Evolutionary conservation across 23 tunicate genomes (phyloP), one percentile per base, ranked within the genome.

Genomic region (Trididemnum clinides): DNA sequence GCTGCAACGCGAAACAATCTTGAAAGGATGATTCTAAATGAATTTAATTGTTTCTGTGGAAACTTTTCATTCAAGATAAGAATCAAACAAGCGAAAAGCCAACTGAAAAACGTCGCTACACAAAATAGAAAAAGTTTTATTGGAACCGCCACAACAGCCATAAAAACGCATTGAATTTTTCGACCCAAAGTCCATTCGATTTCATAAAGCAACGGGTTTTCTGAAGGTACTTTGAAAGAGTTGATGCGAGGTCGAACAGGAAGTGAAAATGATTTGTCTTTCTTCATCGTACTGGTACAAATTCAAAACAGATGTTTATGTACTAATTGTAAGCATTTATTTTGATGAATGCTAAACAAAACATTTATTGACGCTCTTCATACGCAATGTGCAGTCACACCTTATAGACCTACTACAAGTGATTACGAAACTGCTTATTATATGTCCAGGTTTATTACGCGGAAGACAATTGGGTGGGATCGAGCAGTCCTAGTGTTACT

Each of bases 201-300:
- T 15, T 75, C 71, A 36, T 91, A 72, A 20, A 86, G 71, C 44
- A 91, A 91, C 44, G 96, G 96, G 81, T 91, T 91, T 28, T 84
- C 88, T 25, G 33, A 3, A 0, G 94, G 94, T 50, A 0, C 0
- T 27, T 65, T 50, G 64, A 89, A 89, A 7, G 94, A 89, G 10
- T 84, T 88, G 64, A 18, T 6, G 26, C 87, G 80, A 44, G 80
- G 80, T n/a, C 75, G 75, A 28, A 29, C 5, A 29, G 30, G 36
- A 66, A 59, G 25, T 15, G 25, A n/a, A 59, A 3, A 25, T 3
- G 25, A 28, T 28, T 59, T 44, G 12, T 7, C 15, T 10, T 44
- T 44, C 54, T 44, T 15, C 54, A 44, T 44, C n/a, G n/a, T n/a
- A n/a, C n/a, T n/a, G n/a, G n/a, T n/a, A n/a, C n/a, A n/a, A n/a